A percentile compares a stretch with the other conserved stretches of the same genome.
Conservation (phyloP, 2,888 invertebrate genomes). For the Hoplodrina ambigua region DNA sequence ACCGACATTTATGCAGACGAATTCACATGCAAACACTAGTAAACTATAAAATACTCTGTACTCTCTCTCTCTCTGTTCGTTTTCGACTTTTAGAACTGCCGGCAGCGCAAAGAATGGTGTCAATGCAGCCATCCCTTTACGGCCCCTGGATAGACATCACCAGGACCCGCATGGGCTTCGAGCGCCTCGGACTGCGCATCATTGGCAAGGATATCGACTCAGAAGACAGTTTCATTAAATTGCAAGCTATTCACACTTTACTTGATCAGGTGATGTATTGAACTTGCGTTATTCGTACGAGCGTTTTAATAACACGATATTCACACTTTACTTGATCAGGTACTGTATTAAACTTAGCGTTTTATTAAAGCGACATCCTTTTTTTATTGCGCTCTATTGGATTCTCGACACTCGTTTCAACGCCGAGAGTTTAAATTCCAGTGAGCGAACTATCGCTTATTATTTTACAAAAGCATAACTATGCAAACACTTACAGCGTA, state of each 20-base stretch:
- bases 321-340: constrained; percentile 83
- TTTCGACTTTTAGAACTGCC: constrained; percentile 58
- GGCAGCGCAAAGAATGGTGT: constrained; percentile 78
- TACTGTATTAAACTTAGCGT: constrained; percentile 43
- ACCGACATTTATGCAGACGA: no score
- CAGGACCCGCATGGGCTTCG: constrained; percentile 80
- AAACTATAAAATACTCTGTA: no score
- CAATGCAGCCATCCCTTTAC: constrained; percentile 85
- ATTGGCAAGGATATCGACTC: constrained; percentile 81
- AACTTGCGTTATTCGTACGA: background rate
- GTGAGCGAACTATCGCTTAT: no score
- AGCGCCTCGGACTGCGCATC: constrained; percentile 78
- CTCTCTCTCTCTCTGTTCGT: no score
- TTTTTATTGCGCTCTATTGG: no score
- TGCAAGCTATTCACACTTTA: constrained; percentile 83
- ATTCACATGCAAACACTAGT: no score
- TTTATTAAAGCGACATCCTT: no score
- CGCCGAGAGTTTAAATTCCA: no score
- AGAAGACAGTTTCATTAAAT: constrained; percentile 73
- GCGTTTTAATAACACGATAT: constrained; percentile 61
- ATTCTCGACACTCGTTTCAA: no score
- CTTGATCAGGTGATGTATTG: constrained; percentile 78
- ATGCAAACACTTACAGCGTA: no score
- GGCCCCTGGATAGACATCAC: constrained; percentile 83
- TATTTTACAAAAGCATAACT: no score